phyloP scores from a whole-genome alignment of 2,113 vertebrate species.

The Nesospiza acunhae region DNA sequence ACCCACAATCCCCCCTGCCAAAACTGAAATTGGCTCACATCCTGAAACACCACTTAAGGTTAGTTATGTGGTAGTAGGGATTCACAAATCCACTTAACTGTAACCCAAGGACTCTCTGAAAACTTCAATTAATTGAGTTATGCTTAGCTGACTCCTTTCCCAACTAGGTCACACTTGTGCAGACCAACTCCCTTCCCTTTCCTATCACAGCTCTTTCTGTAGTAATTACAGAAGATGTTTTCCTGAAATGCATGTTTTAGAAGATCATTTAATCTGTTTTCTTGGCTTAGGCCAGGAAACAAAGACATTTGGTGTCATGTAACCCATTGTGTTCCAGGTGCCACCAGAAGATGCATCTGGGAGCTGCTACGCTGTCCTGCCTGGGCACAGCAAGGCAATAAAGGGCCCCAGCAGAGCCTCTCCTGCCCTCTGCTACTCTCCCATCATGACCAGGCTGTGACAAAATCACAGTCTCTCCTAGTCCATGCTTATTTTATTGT shows the following conservation, averaged over 20 bases:
- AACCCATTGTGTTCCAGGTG: background rate
- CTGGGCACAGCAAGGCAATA: background rate
- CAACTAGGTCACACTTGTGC: background rate
- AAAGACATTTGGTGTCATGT: background rate
- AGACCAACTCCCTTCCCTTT: constrained; percentile 51
- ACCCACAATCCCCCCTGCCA: rapidly evolving
- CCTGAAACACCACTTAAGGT: background rate
- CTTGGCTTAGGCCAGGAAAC: background rate
- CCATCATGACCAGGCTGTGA: background rate
- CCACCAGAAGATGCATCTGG: background rate
- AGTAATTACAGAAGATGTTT: background rate
- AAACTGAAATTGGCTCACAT: background rate
- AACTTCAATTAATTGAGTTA: background rate
- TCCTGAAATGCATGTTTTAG: background rate
- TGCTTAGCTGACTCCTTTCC: background rate
- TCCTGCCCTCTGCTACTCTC: background rate
- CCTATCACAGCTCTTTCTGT: background rate
- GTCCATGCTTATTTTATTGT: background rate
- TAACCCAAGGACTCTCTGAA: background rate
- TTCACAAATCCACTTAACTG: background rate
- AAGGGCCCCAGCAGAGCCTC: background rate
- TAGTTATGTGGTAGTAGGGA: background rate
- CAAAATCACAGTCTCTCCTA: background rate
- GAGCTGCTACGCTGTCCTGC: background rate
- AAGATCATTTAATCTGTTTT: background rate